phyloP scores from a whole-genome alignment of 2,888 invertebrate species.

The Ochropleura leucogaster region DNA sequence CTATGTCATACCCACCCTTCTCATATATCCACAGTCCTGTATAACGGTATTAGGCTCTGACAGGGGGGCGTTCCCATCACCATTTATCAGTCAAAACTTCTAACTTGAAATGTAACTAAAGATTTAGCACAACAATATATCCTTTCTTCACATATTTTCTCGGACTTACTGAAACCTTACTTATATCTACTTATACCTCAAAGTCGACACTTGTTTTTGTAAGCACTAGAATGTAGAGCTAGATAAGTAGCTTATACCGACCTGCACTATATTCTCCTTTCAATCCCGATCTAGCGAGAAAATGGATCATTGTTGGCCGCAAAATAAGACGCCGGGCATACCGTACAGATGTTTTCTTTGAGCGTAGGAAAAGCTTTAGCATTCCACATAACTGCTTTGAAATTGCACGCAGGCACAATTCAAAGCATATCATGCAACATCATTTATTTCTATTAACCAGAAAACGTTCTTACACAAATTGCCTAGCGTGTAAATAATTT shows the following conservation, averaged over 20 bases:
- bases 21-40: constrained; percentile 45
- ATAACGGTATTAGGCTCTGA: constrained; percentile 52
- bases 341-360: constrained; percentile 49
- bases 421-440: constrained; percentile 44
- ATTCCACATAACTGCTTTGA: constrained; percentile 47
- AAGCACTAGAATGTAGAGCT: constrained; percentile 30
- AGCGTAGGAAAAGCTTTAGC: constrained; percentile 36
- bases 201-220: constrained; percentile 32
- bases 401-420: constrained; percentile 37
- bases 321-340: constrained; percentile 45
- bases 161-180: background rate
- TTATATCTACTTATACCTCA: constrained; percentile 25
- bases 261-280: constrained; percentile 52
- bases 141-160: constrained; percentile 7
- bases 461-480: constrained; percentile 53
- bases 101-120: constrained; percentile 14
- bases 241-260: constrained; percentile 57
- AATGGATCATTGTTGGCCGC: constrained; percentile 61
- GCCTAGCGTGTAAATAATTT: constrained; percentile 60
- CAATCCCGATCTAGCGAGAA: constrained; percentile 52
- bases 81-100: constrained; percentile 45
- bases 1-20: constrained; percentile 52
- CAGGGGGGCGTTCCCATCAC: constrained; percentile 40
- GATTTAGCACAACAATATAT: constrained; percentile 18
- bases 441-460: constrained; percentile 54